Percentiles rank a stretch among this genome's conserved stretches.
These are phyloP conservation scores for Unio pictorum DNA, from an alignment of 2,888 invertebrate genomes.

Conservation along the genomic window DNA sequence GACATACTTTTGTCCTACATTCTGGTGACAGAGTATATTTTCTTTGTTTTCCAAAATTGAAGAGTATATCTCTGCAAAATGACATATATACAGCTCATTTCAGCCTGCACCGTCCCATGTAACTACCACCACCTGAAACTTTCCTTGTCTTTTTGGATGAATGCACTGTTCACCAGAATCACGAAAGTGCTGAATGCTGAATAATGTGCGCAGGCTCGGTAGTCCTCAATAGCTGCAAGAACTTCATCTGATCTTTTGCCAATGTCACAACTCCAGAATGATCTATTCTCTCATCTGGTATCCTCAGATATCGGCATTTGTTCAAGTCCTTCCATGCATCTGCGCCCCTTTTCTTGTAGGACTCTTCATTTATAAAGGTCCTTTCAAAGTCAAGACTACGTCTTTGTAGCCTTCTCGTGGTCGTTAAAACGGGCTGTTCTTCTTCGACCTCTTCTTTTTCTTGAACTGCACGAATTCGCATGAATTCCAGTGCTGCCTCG, in stretches of 20 bases:
- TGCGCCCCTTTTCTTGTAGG: constrained; percentile 42
- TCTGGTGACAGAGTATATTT: too few relatives aligned
- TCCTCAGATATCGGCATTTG: constrained; percentile 61
- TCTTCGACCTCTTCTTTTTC: constrained; percentile 28
- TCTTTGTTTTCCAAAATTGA: too few relatives aligned
- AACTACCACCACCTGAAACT: too few relatives aligned
- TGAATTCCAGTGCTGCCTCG: constrained; percentile 6
- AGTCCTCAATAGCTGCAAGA: constrained; percentile 35
- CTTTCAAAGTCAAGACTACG: constrained; percentile 29
- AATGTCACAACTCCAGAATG: constrained; percentile 63
- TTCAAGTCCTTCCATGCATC: constrained; percentile 63
- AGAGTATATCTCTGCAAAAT: too few relatives aligned
- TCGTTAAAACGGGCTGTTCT: constrained; percentile 13
- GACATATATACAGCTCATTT: too few relatives aligned
- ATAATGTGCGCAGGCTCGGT: constrained; percentile 26
- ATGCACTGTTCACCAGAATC: too few relatives aligned
- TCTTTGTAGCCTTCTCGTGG: constrained; percentile 19
- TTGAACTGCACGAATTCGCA: constrained; percentile 1
- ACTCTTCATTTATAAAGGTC: constrained; percentile 49
- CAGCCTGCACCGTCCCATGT: too few relatives aligned
- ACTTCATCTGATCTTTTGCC: constrained; percentile 58
- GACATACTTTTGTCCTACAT: too few relatives aligned
- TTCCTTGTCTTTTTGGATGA: too few relatives aligned
- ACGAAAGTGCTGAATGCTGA: neutral
- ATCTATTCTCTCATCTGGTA: constrained; percentile 58